phyloP scores from a whole-genome alignment of 2,113 vertebrate species.

The Cricetomys ansorgei region DNA sequence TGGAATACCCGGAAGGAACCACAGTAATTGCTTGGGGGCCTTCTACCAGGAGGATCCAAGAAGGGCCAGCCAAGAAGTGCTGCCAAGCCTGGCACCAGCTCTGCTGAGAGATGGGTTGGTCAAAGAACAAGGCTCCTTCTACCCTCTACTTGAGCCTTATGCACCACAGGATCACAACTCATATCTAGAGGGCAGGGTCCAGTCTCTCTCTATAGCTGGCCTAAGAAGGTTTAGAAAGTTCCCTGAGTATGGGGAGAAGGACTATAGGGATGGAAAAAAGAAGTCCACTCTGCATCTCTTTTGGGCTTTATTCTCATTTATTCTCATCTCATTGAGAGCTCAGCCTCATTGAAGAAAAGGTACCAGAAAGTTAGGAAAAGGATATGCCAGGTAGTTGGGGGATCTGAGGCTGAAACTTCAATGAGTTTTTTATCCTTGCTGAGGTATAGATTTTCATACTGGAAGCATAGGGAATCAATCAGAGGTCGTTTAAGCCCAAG shows the following conservation, averaged over 20 bases:
- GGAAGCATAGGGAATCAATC: background rate
- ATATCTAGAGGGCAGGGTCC: background rate
- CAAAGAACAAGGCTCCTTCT: background rate
- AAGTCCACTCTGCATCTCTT: background rate
- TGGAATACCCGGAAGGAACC: conserved; percentile 51
- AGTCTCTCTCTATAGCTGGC: background rate
- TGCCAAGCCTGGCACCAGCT: conserved; percentile 33
- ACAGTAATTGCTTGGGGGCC: conserved; percentile 50
- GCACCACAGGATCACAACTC: background rate
- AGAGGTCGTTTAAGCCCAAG: background rate
- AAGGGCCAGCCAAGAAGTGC: background rate
- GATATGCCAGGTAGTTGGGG: background rate
- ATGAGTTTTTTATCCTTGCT: background rate
- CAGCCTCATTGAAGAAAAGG: background rate
- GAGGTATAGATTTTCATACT: background rate
- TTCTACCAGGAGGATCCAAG: conserved; percentile 54
- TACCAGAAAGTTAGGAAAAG: fast-evolving
- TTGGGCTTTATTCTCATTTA: background rate
- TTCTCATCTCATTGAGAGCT: background rate
- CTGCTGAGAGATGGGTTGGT: background rate
- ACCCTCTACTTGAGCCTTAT: background rate
- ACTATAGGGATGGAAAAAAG: background rate
- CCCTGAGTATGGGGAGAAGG: background rate
- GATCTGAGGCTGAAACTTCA: background rate
- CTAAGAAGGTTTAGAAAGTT: conserved; percentile 23